Conservation (phyloP, 2,113 vertebrate species). For the Quiscalus mexicanus region DNA sequence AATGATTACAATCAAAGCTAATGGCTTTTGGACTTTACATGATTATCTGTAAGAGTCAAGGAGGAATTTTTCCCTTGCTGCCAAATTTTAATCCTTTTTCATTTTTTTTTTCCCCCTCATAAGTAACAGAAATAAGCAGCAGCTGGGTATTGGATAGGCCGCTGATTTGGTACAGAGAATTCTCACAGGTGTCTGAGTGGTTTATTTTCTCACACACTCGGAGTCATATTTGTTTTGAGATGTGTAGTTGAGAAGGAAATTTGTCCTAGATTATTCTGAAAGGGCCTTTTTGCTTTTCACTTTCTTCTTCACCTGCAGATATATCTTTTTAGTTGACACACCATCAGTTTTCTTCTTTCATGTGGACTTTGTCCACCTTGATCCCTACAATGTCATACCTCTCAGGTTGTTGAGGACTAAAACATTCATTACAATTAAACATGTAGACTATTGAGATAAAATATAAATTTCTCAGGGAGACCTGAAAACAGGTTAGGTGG, state of each 20-base stretch:
- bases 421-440: not conserved
- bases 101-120: accelerated
- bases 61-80: not conserved
- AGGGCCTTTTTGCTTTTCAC: not conserved
- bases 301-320: not conserved
- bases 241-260: not conserved
- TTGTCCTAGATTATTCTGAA: conserved; percentile 2
- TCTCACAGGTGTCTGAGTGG: conserved; percentile 10
- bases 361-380: not conserved
- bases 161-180: conserved; percentile 1
- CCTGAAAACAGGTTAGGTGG: not conserved
- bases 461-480: not conserved
- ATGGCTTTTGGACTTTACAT: not conserved
- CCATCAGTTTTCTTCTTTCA: not conserved
- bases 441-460: not conserved
- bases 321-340: not conserved
- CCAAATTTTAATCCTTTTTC: not conserved
- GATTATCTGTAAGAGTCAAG: not conserved
- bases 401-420: not conserved
- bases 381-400: not conserved
- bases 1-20: conserved; percentile 43
- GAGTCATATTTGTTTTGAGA: not conserved
- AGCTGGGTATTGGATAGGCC: conserved; percentile 14
- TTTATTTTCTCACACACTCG: conserved; percentile 12
- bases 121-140: conserved; percentile 9